Evolutionary conservation across 2,888 invertebrate genomes (phyloP).

Genomic region (Chymomyza amoena): DNA sequence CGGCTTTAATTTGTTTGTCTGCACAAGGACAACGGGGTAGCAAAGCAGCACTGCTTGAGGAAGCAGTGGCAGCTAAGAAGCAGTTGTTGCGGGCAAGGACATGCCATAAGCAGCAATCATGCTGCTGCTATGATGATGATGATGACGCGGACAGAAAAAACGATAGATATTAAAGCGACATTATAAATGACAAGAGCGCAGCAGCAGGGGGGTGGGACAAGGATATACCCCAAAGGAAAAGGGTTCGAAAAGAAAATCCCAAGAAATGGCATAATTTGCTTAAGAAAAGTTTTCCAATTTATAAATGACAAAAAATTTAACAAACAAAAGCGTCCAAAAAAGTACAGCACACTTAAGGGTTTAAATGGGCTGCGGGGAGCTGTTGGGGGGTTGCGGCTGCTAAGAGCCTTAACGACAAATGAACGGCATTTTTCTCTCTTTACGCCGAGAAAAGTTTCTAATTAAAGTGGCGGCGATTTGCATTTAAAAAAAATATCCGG

Average conservation of each 20-base stretch:
- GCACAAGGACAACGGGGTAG: slow-evolving; percentile 8
- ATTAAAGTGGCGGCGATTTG: slow-evolving; percentile 67
- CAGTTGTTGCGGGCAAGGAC: slow-evolving; percentile 20
- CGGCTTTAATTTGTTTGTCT: slow-evolving; percentile 63
- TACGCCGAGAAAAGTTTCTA: slow-evolving; percentile 40
- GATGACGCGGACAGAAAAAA: not conserved
- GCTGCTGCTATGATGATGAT: not conserved
- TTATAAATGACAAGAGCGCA: not conserved
- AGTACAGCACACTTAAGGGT: slow-evolving; percentile 17
- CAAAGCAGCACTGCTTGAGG: slow-evolving; percentile 1
- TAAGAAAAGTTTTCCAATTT: slow-evolving; percentile 74
- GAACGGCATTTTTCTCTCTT: slow-evolving; percentile 44
- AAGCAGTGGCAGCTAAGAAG: too few relatives aligned
- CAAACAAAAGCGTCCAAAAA: slow-evolving; percentile 19
- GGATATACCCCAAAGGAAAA: slow-evolving; percentile 19
- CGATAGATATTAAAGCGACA: slow-evolving; percentile 1
- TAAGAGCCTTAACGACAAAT: slow-evolving; percentile 31
- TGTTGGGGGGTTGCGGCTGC: not conserved
- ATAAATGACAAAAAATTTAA: slow-evolving; percentile 71
- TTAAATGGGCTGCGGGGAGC: not conserved
- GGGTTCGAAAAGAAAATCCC: slow-evolving; percentile 21
- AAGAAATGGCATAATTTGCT: slow-evolving; percentile 67
- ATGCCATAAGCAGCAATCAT: slow-evolving; percentile 18
- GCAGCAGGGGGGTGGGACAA: not conserved
- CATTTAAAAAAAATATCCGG: slow-evolving; percentile 41